A percentile compares a stretch with the other conserved stretches of the same genome.
These are phyloP conservation scores for Eolophus roseicapilla DNA, from an alignment of 2,113 vertebrate genomes.

Conservation along the genomic window DNA sequence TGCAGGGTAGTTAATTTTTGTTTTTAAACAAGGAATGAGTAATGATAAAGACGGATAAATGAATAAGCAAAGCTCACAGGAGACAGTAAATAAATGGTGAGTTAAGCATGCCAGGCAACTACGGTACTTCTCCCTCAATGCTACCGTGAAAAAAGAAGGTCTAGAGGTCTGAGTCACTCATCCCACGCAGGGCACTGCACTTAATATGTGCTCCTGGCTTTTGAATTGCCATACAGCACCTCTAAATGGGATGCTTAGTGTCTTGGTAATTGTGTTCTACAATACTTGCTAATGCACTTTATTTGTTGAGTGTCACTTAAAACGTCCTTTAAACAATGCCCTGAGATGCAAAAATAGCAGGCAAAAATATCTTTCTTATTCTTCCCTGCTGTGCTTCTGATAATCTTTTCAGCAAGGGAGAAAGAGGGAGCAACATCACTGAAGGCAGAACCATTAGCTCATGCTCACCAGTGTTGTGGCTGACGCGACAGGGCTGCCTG, in stretches of 20 bases:
- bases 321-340: not conserved
- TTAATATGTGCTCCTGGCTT: not conserved
- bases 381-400: not conserved
- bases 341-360: not conserved
- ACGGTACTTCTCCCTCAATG: not conserved
- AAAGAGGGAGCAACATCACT: not conserved
- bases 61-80: not conserved
- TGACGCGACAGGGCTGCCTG: not conserved
- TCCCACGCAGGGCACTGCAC: not conserved
- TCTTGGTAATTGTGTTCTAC: not conserved
- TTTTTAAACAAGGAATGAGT: conserved; percentile 3
- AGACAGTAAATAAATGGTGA: not conserved
- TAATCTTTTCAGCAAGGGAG: not conserved
- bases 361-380: not conserved
- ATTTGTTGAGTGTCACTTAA: not conserved
- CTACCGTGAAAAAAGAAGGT: not conserved
- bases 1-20: not conserved
- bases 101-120: not conserved
- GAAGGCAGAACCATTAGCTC: not conserved
- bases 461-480: not conserved
- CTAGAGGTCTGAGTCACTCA: not conserved
- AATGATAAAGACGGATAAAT: conserved; percentile 13
- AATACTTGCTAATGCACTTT: not conserved
- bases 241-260: not conserved
- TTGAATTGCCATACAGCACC: not conserved